phyloP scores from a whole-genome alignment of 2,113 vertebrate species.

The Sylvia atricapilla region DNA sequence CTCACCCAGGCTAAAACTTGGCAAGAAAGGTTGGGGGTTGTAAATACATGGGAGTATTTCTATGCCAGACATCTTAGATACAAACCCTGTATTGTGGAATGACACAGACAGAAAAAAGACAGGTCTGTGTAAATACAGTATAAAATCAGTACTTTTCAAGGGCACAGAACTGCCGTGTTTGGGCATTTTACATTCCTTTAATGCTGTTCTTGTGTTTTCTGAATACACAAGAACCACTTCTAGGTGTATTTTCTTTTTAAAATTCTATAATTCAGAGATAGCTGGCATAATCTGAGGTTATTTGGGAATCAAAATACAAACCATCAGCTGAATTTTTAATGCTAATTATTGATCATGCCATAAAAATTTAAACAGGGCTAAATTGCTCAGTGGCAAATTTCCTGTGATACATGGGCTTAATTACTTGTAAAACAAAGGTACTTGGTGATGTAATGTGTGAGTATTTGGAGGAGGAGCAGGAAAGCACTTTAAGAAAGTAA shows the following conservation, averaged over 20 bases:
- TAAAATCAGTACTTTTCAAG: neutral
- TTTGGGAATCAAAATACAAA: neutral
- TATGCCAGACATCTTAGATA: neutral
- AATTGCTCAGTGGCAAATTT: neutral
- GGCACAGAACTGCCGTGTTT: neutral
- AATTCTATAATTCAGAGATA: neutral
- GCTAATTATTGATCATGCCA: neutral
- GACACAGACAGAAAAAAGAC: neutral
- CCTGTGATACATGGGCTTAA: neutral
- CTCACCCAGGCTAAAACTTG: neutral
- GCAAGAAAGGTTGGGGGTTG: neutral
- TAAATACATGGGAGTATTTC: neutral
- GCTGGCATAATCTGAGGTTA: neutral
- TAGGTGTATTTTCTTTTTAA: neutral
- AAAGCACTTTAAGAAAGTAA: neutral
- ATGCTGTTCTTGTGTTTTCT: neutral
- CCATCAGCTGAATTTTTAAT: neutral
- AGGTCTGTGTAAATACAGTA: neutral
- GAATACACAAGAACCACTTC: neutral
- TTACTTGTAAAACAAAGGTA: neutral
- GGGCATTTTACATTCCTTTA: neutral
- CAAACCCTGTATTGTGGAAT: neutral
- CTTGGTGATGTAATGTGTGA: neutral
- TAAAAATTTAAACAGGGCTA: neutral
- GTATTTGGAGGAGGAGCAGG: neutral